Evolutionary conservation across 2,888 invertebrate species (phyloP).

Genomic region (Abscondita cerata): DNA sequence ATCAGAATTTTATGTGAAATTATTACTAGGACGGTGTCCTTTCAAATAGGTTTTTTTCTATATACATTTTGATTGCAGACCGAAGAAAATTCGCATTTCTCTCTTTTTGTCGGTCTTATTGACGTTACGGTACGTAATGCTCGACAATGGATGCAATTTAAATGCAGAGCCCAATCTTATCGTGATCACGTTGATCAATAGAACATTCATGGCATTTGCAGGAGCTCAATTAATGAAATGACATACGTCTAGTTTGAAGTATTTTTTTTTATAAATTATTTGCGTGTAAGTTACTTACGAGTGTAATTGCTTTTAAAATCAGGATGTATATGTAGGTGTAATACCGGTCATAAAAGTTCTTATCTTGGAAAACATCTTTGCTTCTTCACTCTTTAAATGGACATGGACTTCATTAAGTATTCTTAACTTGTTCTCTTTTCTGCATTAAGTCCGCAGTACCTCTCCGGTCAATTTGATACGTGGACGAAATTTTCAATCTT

Average conservation of each 20-base stretch:
- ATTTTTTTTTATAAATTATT: too few relatives aligned
- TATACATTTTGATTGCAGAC: constrained; percentile 23
- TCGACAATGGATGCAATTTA: constrained; percentile 35
- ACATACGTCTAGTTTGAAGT: constrained; percentile 12
- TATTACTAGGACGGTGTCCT: constrained; percentile 25
- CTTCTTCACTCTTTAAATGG: constrained; percentile 23
- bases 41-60: constrained; percentile 20
- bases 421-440: constrained; percentile 30
- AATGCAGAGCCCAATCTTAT: constrained; percentile 37
- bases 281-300: constrained; percentile 33
- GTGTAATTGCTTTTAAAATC: constrained; percentile 37
- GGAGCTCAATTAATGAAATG: constrained; percentile 35
- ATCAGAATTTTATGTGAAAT: too few relatives aligned
- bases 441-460: constrained; percentile 34
- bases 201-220: constrained; percentile 34
- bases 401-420: constrained; percentile 30
- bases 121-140: constrained; percentile 35
- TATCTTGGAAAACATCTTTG: constrained; percentile 23
- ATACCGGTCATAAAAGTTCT: constrained; percentile 32
- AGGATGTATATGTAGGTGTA: constrained; percentile 37
- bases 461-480: constrained; percentile 35
- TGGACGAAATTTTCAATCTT: constrained; percentile 34
- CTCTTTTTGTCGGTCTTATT: constrained; percentile 29
- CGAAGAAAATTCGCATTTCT: constrained; percentile 23
- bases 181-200: constrained; percentile 34